Evolutionary conservation across 2,888 invertebrate genomes (phyloP).

Genomic region (Cenopis cana): DNA sequence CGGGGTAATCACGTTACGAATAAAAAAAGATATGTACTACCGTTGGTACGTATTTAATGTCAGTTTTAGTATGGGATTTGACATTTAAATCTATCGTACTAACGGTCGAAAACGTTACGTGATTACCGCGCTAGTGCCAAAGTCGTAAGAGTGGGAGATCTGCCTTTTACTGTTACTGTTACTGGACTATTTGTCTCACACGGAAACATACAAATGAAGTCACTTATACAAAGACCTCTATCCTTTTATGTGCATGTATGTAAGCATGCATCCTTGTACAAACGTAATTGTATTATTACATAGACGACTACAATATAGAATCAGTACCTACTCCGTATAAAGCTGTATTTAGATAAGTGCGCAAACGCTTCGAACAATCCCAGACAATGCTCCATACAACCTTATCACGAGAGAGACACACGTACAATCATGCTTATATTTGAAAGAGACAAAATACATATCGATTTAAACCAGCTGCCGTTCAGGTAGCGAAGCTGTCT

Average conservation of each 20-base stretch:
- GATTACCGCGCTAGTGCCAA: neutral
- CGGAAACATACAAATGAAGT: too few relatives aligned
- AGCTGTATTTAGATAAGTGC: constrained; percentile 45
- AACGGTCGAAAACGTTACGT: too few relatives aligned
- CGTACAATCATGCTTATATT: constrained; percentile 44
- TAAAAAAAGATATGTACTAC: too few relatives aligned
- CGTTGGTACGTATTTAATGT: too few relatives aligned
- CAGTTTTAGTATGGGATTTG: too few relatives aligned
- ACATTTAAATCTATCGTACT: too few relatives aligned
- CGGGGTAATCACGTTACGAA: too few relatives aligned
- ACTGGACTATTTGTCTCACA: neutral
- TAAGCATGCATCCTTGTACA: neutral
- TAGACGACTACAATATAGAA: constrained; percentile 12
- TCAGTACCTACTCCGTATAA: constrained; percentile 25
- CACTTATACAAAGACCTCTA: neutral
- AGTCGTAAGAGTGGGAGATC: neutral
- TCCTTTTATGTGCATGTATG: neutral
- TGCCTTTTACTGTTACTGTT: too few relatives aligned
- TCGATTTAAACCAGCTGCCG: constrained; percentile 80
- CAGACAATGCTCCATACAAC: constrained; percentile 39
- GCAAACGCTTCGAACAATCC: constrained; percentile 34
- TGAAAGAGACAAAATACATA: constrained; percentile 61
- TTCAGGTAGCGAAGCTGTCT: constrained; percentile 70
- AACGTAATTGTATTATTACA: constrained; percentile 6
- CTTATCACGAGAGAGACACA: constrained; percentile 63